Evolutionary conservation across 2,113 vertebrate species (phyloP).

Genomic region (Axis porcinus): DNA sequence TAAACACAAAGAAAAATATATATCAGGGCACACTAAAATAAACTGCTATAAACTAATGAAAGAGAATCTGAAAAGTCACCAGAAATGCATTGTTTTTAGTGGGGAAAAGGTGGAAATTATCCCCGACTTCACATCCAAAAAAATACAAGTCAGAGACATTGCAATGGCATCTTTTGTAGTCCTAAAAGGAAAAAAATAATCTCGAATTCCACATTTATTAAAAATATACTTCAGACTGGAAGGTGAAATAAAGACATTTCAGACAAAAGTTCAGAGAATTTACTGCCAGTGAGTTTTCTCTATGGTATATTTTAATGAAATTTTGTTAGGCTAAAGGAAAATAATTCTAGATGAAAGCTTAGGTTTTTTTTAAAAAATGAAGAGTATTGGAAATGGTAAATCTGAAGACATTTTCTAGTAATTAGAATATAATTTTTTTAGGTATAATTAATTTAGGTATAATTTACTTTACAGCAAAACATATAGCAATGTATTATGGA

Average conservation of each 20-base stretch:
- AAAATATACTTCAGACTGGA: not conserved
- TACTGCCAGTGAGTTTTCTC: not conserved
- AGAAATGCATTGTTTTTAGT: not conserved
- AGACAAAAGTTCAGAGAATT: not conserved
- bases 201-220: not conserved
- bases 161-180: not conserved
- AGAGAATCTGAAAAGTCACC: not conserved
- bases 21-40: not conserved
- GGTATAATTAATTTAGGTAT: not conserved
- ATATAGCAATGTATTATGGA: not conserved
- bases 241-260: not conserved
- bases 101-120: not conserved
- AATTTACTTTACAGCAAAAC: not conserved
- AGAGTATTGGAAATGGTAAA: not conserved
- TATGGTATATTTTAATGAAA: not conserved
- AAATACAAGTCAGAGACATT: not conserved
- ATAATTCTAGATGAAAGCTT: not conserved
- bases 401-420: not conserved
- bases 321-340: not conserved
- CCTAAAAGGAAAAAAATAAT: not conserved
- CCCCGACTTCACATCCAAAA: not conserved
- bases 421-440: not conserved
- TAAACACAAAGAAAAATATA: not conserved
- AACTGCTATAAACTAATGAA: not conserved
- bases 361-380: conserved; percentile 15